phyloP scores from a whole-genome alignment of 2,888 invertebrate species.

The Erpobdella octoculata region DNA sequence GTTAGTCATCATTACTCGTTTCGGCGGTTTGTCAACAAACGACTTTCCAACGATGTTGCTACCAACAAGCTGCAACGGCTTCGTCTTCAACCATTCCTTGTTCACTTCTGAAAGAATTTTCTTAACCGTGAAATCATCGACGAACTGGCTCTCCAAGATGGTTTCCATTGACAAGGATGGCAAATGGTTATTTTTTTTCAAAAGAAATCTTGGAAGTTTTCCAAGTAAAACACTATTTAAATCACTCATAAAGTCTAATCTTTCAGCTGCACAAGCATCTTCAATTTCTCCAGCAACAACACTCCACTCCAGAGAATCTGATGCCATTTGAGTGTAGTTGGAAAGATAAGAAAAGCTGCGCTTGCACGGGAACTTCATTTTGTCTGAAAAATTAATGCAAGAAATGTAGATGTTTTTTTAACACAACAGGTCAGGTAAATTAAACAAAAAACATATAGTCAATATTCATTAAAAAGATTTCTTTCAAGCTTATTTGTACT shows the following conservation, averaged over 20 bases:
- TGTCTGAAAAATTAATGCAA: too few relatives aligned
- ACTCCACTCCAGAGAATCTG: conserved; percentile 31
- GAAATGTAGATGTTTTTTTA: too few relatives aligned
- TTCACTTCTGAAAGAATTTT: conserved; percentile 23
- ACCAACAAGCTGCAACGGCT: conserved; percentile 20
- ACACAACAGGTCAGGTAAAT: too few relatives aligned
- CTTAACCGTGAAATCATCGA: conserved; percentile 5
- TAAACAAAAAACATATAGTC: too few relatives aligned
- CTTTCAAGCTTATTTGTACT: too few relatives aligned
- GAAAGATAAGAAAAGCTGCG: background rate
- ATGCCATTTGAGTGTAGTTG: conserved; percentile 40
- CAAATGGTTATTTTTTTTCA: conserved; percentile 19
- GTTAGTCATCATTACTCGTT: conserved; percentile 16
- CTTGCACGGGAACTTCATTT: background rate
- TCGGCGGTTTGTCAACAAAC: conserved; percentile 11
- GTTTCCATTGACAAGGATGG: conserved; percentile 25
- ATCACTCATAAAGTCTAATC: conserved; percentile 25
- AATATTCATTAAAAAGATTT: too few relatives aligned
- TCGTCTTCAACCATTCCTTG: conserved; percentile 22
- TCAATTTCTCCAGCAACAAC: conserved; percentile 12
- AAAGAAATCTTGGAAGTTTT: conserved; percentile 20
- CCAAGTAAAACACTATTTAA: conserved; percentile 24
- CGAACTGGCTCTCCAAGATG: conserved; percentile 23
- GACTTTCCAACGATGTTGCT: background rate
- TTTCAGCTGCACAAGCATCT: conserved; percentile 21